phyloP scores from a whole-genome alignment of 2,113 vertebrate species.

The Phaetusa simplex region DNA sequence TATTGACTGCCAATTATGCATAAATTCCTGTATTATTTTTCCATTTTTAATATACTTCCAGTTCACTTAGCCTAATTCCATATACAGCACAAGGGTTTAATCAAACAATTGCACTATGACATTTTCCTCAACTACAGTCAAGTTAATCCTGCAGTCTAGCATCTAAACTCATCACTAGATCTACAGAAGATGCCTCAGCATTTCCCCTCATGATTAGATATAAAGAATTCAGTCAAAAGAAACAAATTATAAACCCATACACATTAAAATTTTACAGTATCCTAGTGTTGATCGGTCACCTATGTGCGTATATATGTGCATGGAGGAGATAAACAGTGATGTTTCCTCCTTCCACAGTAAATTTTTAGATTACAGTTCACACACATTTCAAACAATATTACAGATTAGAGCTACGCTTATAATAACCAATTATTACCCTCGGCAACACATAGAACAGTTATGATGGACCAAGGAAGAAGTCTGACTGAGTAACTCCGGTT shows the following conservation, averaged over 20 bases:
- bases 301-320: rapidly evolving
- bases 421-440: rapidly evolving
- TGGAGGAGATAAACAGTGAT: rapidly evolving
- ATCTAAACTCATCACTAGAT: not conserved
- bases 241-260: rapidly evolving
- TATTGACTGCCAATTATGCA: not conserved
- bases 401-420: rapidly evolving
- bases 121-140: not conserved
- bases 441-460: rapidly evolving
- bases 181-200: rapidly evolving
- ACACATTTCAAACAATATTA: not conserved
- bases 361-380: rapidly evolving
- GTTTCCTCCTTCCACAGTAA: rapidly evolving
- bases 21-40: rapidly evolving
- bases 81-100: not conserved
- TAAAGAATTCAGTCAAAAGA: not conserved
- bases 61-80: not conserved
- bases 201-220: rapidly evolving
- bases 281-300: rapidly evolving
- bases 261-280: not conserved
- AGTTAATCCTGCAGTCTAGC: not conserved
- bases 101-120: not conserved
- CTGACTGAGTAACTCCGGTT: too few relatives aligned
- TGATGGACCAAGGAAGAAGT: rapidly evolving
- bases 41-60: not conserved